Evolutionary conservation across 2,797 vertebrate species (phyloP).

Genomic region (Sylvia borin): DNA sequence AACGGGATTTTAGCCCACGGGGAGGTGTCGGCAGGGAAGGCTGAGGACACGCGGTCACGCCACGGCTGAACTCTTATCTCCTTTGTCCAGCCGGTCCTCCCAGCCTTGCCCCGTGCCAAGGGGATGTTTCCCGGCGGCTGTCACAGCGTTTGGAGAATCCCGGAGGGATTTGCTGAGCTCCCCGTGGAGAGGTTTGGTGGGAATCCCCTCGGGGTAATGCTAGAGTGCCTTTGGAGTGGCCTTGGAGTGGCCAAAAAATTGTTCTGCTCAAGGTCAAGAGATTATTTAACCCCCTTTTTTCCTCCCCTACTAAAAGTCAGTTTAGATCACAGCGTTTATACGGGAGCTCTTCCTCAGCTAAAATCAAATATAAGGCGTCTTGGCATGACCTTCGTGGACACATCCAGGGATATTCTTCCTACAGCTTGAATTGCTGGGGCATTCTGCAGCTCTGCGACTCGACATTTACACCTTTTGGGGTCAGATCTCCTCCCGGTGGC

Average conservation of each 20-base stretch:
- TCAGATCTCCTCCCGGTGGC: background rate
- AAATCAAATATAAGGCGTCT: fast-evolving
- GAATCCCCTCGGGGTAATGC: background rate
- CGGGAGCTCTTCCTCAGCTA: background rate
- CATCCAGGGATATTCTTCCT: fast-evolving
- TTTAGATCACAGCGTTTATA: background rate
- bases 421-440: background rate
- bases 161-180: background rate
- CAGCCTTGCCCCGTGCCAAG: background rate
- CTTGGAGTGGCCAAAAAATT: background rate
- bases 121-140: background rate
- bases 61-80: background rate
- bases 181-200: background rate
- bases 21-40: background rate
- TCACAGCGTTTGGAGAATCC: background rate
- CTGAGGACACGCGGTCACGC: background rate
- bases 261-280: background rate
- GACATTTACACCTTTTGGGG: fast-evolving
- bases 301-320: fast-evolving
- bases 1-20: background rate
- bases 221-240: background rate
- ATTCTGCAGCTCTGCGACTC: background rate
- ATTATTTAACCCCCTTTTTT: fast-evolving
- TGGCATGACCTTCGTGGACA: background rate
- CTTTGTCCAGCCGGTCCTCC: background rate